A percentile compares a stretch with the other conserved stretches of the same genome.
Conservation (phyloP, 2,797 vertebrate species). For the Gobionotothen gibberifrons region DNA sequence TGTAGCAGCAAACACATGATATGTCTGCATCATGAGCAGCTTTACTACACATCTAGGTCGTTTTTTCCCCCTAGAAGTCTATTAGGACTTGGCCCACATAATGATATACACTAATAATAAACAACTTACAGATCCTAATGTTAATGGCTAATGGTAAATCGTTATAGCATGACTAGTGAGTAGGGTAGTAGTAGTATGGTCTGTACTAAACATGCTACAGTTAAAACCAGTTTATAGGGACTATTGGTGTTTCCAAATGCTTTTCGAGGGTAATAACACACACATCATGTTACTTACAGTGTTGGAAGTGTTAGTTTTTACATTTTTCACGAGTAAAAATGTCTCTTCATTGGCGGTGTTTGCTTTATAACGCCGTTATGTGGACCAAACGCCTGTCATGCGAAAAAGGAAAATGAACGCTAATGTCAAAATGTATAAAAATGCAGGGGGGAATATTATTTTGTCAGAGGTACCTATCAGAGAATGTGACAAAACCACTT, state of each 20-base stretch:
- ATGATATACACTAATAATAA: conserved; percentile 12
- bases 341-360: neutral
- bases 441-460: neutral
- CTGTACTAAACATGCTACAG: neutral
- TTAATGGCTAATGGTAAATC: neutral
- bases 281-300: neutral
- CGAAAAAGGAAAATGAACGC: neutral
- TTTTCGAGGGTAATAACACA: neutral
- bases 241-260: neutral
- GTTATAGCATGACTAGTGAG: neutral
- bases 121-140: neutral
- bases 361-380: neutral
- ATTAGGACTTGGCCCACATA: conserved; percentile 5
- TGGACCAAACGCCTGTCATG: neutral
- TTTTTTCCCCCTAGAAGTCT: neutral
- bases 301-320: conserved; percentile 1
- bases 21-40: conserved; percentile 3
- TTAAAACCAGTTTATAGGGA: conserved; percentile 15
- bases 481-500: conserved; percentile 67
- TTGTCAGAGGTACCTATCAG: conserved; percentile 25
- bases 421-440: neutral
- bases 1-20: conserved; percentile 18
- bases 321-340: neutral
- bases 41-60: conserved; percentile 5
- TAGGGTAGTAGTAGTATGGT: neutral